Evolutionary conservation across 2,797 vertebrate genomes (phyloP), one percentile per base, ranked within the genome.

Genomic region (Phataginus tetradactyla): DNA sequence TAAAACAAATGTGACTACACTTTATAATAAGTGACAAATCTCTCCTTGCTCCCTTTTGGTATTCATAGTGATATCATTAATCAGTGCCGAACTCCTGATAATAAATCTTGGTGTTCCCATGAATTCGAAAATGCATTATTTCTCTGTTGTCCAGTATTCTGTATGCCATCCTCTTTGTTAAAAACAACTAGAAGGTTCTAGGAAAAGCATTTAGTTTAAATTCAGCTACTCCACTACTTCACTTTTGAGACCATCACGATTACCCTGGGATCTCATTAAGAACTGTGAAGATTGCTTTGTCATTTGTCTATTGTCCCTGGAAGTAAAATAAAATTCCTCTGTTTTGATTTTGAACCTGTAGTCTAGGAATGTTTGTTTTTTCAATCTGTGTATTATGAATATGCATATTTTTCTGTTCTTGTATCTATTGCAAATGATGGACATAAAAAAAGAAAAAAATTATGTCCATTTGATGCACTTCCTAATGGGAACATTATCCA

Each of bases 261-360:
- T 97, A 97, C 90, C 97, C 86, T 97, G 98, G 97, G 97, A 97
- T 97, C 97, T 98, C 98, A 98, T 98, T 98, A 98, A 96, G 92
- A 97, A 97, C 95, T 97, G 91, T 78, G 95, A 98, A 97, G 97
- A 97, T 98, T 98, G 96, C 89, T 98, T 98, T 98, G 97, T 97
- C 96, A 96, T 97, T 97, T 98, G 78, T 97, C 97, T 98, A 4
- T 96, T 98, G 66, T 98, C 93, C 96, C 96, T 97, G 78, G 81
- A 96, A 98, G 96, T 96, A 53, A 96, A 97, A 95, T 61, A 85
- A 63, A 97, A 89, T 92, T 90, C 59, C 81, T 96, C 94, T 72
- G 61, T 97, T 95, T 93, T 64, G 64, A 91, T 97, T 98, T 97
- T 96, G 88, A 97, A 97, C 97, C 81, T 95, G 29, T 53, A 37